Percentiles rank a stretch among this genome's conserved stretches.
Conservation (phyloP, 2,113 vertebrate genomes). For the Pipra filicauda region DNA sequence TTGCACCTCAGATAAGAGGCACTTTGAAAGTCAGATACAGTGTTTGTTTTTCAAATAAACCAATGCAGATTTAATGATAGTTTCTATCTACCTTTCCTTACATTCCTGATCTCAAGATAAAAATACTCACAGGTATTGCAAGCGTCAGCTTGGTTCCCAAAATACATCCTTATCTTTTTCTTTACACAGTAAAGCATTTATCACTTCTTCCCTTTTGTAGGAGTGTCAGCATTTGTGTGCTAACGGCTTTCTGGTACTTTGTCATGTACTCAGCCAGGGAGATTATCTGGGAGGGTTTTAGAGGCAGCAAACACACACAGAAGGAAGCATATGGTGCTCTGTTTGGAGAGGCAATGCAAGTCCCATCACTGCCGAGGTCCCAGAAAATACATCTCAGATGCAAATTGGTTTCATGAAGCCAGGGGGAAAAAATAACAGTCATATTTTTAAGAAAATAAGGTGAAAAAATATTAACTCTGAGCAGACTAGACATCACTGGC, state of each 20-base stretch:
- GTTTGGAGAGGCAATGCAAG: background rate
- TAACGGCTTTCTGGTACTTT: background rate
- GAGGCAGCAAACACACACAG: conserved; percentile 7
- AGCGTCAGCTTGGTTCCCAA: background rate
- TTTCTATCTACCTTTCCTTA: background rate
- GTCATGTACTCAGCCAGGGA: background rate
- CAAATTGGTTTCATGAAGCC: background rate
- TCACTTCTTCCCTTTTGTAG: background rate
- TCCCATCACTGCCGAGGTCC: background rate
- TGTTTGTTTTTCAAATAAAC: background rate
- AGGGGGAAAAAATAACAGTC: background rate
- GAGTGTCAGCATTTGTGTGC: background rate
- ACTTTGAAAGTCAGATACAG: background rate
- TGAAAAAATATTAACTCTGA: background rate
- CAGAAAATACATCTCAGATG: background rate
- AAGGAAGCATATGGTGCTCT: background rate
- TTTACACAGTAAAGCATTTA: background rate
- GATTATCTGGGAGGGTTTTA: background rate
- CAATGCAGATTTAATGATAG: background rate
- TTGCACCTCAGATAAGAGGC: background rate
- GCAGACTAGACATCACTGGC: background rate
- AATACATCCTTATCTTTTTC: background rate
- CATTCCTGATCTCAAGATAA: background rate
- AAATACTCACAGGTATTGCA: background rate
- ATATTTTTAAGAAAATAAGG: background rate